These are phyloP conservation scores for Patella caerulea DNA, from an alignment of 2,888 invertebrate genomes.

Conservation along the genomic window DNA sequence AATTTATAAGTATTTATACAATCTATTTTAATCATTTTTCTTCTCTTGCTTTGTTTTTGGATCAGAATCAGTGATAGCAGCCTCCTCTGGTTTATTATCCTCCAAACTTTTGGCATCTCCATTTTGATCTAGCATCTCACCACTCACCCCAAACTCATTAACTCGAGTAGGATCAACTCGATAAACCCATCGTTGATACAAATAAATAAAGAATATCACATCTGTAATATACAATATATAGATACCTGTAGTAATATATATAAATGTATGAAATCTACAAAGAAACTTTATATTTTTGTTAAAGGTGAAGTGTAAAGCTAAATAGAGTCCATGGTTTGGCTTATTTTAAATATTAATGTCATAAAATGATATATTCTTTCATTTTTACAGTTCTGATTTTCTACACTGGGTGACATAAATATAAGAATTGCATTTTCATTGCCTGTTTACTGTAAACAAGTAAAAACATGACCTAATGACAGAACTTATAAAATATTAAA, in stretches of 20 bases:
- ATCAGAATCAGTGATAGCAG: slow-evolving; percentile 13
- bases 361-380: too few relatives aligned
- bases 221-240: slow-evolving; percentile 76
- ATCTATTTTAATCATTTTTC: slow-evolving; percentile 50
- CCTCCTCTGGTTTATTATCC: neutral
- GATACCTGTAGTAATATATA: neutral
- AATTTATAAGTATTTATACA: too few relatives aligned
- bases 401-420: too few relatives aligned
- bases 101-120: slow-evolving; percentile 34
- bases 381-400: too few relatives aligned
- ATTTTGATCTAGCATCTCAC: slow-evolving; percentile 82
- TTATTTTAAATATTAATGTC: too few relatives aligned
- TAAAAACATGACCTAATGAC: too few relatives aligned
- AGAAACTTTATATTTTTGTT: too few relatives aligned
- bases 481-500: too few relatives aligned
- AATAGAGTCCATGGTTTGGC: too few relatives aligned
- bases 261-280: neutral
- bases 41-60: slow-evolving; percentile 52
- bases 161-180: slow-evolving; percentile 94
- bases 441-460: too few relatives aligned
- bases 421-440: too few relatives aligned
- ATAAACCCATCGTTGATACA: slow-evolving; percentile 99
- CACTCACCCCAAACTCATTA: slow-evolving; percentile 98
- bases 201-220: slow-evolving; percentile 98
- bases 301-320: too few relatives aligned